Base-by-base conservation (phyloP, 1,140 invertebrate species). In the Nomia melanderi region DNA sequence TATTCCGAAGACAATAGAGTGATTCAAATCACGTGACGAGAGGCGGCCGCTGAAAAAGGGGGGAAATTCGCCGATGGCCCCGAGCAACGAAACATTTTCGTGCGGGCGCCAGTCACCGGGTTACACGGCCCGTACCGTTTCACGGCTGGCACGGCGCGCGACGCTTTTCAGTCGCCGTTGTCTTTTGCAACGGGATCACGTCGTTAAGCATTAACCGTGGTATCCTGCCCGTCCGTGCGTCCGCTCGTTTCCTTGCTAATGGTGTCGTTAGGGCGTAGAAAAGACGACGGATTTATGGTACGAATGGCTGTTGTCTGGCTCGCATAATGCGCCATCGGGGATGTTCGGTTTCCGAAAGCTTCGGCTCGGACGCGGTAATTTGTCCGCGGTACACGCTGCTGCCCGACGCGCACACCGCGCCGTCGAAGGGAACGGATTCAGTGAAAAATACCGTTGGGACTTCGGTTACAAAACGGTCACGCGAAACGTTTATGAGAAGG, bases 141-240 rank as follows among this genome's bases (percentile, higher is more conserved):
- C 72, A 59, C 62, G 70, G 60, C 83, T 82, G 83, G 83, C 63
- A 85, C 84, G 62, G 53, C 69, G 83, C 63, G 83, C 84, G 62
- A 57, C 69, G 64, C 57, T 74, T 70, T 56, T 60, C 75, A 33
- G 25, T 44, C 54, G 23, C 59, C 47, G 65, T 75, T 78, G 82
- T 71, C 81, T 74, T 78, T 64, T 69, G 54, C 65, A 54, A 67
- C 56, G 72, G 73, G 70, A 79, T 75, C 75, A 39, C 71, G 69
- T 72, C 57, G 41, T 81, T 71, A 77, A 20, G 66, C 66, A 62
- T 70, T 63, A 70, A 70, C 66, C 41, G 44, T 70, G 33, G 41
- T 47, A 31, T 47, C 39, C 20, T 27, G 39, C 54, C 59, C 53
- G 64, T 57, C 54, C 73, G 73, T 69, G 73, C 64, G 53, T 69